These are phyloP conservation scores for Druceiella hillmani DNA, from an alignment of 2,888 invertebrate species.

Conservation along the genomic window DNA sequence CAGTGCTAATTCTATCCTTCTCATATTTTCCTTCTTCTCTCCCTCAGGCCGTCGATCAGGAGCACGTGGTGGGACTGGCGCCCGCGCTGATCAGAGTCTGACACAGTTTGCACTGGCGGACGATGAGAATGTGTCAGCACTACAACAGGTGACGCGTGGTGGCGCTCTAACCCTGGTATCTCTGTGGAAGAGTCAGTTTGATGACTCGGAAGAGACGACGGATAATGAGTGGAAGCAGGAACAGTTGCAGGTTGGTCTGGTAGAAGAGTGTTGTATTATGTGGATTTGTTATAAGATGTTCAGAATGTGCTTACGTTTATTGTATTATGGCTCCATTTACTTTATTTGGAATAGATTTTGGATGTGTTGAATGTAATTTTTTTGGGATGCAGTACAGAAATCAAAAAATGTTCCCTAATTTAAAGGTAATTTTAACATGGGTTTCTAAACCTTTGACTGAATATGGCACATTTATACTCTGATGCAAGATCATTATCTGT, in stretches of 20 bases:
- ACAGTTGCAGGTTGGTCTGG: constrained; percentile 38
- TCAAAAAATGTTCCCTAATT: too few relatives aligned
- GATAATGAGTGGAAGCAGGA: constrained; percentile 94
- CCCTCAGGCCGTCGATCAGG: constrained; percentile 26
- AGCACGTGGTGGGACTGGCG: constrained; percentile 35
- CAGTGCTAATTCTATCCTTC: too few relatives aligned
- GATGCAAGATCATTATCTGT: too few relatives aligned
- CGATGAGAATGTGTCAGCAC: constrained; percentile 84
- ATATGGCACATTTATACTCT: too few relatives aligned
- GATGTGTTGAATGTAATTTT: too few relatives aligned
- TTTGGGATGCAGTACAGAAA: too few relatives aligned
- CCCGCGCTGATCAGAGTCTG: constrained; percentile 72
- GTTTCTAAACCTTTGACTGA: too few relatives aligned
- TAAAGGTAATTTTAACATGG: too few relatives aligned
- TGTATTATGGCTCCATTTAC: background rate
- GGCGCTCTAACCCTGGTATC: constrained; percentile 88
- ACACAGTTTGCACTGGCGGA: constrained; percentile 87
- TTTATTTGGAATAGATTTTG: background rate
- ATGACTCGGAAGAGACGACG: constrained; percentile 91
- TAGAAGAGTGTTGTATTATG: background rate
- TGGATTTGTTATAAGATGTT: background rate
- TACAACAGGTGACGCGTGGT: constrained; percentile 85
- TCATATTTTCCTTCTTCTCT: too few relatives aligned
- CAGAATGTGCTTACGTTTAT: background rate
- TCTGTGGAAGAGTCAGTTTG: constrained; percentile 90